Evolutionary conservation across 2,888 invertebrate species (phyloP), one percentile per base, ranked within the genome.

Genomic region (Lampropteryx suffumata): DNA sequence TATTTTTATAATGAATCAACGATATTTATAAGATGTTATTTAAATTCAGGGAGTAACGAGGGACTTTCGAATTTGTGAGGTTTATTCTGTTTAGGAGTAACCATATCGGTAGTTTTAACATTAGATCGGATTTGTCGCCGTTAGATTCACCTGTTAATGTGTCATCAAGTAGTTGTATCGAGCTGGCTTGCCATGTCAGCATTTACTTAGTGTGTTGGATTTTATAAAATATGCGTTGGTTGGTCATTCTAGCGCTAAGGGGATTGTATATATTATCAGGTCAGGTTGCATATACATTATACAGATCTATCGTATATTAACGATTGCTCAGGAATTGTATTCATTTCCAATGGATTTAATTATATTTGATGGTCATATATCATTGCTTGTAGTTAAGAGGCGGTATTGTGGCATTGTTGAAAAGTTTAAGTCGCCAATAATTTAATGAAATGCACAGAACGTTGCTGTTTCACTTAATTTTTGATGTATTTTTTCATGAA

Each of bases 381-480:
- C 72, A 77, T 82, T 80, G 85, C 83, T 84, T 82, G 71, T 75
- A 69, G 56, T 51, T 45, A 55, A 49, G 50, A 45, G 71, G 76
- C 78, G 79, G 75, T 77, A 74, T 79, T 77, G 77, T 79, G 70
- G 80, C 75, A 80, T 84, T 87, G 86, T 88, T 89, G 71, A 82
- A 77, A 55, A 47, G 32, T 54, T 57, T 46, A 51, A 76, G 80
- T 80, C 79, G 84, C 83, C 82, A 58, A 68, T 72, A 69, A 79
- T 77, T 84, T 86, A 85, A 82, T 81, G 84, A 78, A 84, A 78
- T 85, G 90, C 90, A 89, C 90, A 85, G 88, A 90, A 89, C 75
- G 90, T 89, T 90, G 87, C 84, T 85, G 75, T 85, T 88, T 85
- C 89, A 89, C 89, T 84, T 87, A 71, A 86, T 86, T 88, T 84